Evolutionary conservation across 2,888 invertebrate species (phyloP), one percentile per base, ranked within the genome.

Genomic region (Caenorhabditis afra): DNA sequence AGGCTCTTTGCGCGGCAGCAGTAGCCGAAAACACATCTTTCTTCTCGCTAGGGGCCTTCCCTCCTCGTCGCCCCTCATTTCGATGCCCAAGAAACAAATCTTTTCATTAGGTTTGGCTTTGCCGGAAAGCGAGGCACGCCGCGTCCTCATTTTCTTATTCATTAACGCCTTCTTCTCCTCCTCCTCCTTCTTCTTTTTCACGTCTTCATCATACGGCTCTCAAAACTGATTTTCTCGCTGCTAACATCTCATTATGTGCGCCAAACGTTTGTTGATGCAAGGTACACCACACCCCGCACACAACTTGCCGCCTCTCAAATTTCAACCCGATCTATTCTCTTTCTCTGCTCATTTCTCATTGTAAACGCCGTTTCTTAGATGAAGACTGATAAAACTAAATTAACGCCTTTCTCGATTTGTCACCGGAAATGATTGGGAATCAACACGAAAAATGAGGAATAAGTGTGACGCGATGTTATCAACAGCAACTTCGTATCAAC

Each of bases 71-170:
- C 29, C 49, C 45, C 55, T 61, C 57, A 61, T 57, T 78, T 66
- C 57, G 78, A 71, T 66, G 77, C 59, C 64, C 55, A 76, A 67
- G 70, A 59, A 68, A 70, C 61, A 70, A 78, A 78, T 78, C 71
- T 71, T 62, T 78, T 66, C 78, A 78, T 78, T 78, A 78, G 71
- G 78, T 68, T 68, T 57, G 68, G 76, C 67, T 76, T 68, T 68
- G 55, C 55, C 64, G 64, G 64, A 67, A 62, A 44, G 11, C 4
- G 39, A 29, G 45, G 14, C 39, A 47, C 64, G 49, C 70, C 64
- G 49, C 70, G 53, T 44, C 35, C 58, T 70, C 70, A 39, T 70
- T 77, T 77, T 58, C 68, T 55, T 58, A 73, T 57, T 77, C 76
- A 76, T 68, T 74, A 74, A 66, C 74, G 61, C 44, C n/a, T 74